Percentiles rank a stretch among this genome's conserved stretches.
These are phyloP conservation scores for Brachionus paranguensis DNA, from an alignment of 1,140 invertebrate genomes.

Conservation along the genomic window DNA sequence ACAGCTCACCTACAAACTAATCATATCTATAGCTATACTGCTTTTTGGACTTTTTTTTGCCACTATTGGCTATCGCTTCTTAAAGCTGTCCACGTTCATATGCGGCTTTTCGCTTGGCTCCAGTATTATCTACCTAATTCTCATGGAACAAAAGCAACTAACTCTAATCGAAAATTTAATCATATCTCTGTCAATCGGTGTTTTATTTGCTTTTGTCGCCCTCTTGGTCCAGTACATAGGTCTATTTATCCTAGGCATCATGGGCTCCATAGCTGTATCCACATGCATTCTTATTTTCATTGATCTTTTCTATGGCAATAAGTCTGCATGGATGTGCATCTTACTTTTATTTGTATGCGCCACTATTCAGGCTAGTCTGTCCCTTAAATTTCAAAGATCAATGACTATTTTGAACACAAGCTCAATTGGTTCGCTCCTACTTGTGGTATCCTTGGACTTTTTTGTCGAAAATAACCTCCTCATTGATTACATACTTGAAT, in stretches of 20 bases:
- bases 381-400: slow-evolving; percentile 11
- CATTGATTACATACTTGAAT: slow-evolving; percentile 27
- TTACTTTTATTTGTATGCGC: slow-evolving; percentile 11
- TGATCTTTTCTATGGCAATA: slow-evolving; percentile 32
- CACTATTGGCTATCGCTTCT: slow-evolving; percentile 11
- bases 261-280: background rate
- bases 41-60: slow-evolving; percentile 30
- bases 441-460: slow-evolving; percentile 18
- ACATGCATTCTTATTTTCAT: slow-evolving; percentile 24
- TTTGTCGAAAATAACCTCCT: slow-evolving; percentile 38
- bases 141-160: slow-evolving; percentile 31
- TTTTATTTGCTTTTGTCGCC: slow-evolving; percentile 26
- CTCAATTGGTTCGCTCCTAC: background rate
- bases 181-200: slow-evolving; percentile 36
- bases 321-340: slow-evolving; percentile 36
- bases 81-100: slow-evolving; percentile 29
- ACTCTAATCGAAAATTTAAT: slow-evolving; percentile 32
- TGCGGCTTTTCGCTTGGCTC: slow-evolving; percentile 19
- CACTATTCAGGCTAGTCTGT: background rate
- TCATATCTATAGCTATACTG: background rate
- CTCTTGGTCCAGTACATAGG: slow-evolving; percentile 30
- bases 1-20: slow-evolving; percentile 20
- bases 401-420: slow-evolving; percentile 20
- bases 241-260: slow-evolving; percentile 19
- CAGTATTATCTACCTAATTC: slow-evolving; percentile 38